phyloP scores from a whole-genome alignment of 2,888 invertebrate genomes.

The Congeria kusceri region DNA sequence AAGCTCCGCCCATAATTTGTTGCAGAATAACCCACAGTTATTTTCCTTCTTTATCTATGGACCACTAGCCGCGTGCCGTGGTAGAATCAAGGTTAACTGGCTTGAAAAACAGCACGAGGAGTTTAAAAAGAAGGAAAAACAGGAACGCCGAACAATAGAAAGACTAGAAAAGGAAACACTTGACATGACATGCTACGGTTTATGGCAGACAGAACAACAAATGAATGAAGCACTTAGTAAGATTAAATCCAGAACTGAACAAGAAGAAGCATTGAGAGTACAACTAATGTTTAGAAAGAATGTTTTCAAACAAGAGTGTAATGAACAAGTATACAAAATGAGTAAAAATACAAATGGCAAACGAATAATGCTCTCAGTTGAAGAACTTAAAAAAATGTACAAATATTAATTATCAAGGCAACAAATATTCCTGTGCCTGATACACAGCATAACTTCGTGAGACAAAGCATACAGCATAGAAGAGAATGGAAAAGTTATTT shows the following conservation, averaged over 20 bases:
- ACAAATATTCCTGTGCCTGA: conserved; percentile 11
- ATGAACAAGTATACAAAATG: neutral
- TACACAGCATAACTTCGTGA: neutral
- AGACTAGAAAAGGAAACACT: conserved; percentile 25
- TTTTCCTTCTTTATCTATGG: too few species aligned
- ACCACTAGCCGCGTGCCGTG: too few species aligned
- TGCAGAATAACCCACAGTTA: too few species aligned
- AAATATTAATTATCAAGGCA: conserved; percentile 6
- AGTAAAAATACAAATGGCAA: conserved; percentile 14
- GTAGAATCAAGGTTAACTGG: neutral
- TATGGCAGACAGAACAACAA: conserved; percentile 1
- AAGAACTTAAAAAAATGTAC: conserved; percentile 23
- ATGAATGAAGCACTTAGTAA: conserved; percentile 2
- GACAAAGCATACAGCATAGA: conserved; percentile 19
- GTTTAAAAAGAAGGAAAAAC: conserved; percentile 14
- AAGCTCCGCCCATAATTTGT: too few species aligned
- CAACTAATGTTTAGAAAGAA: conserved; percentile 29
- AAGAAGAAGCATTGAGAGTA: conserved; percentile 24
- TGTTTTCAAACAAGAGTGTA: conserved; percentile 19
- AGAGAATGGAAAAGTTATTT: conserved; percentile 15
- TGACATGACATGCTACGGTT: conserved; percentile 22
- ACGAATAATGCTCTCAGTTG: conserved; percentile 4
- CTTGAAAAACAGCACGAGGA: conserved; percentile 23
- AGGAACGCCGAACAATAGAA: conserved; percentile 17
- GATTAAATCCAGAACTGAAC: conserved; percentile 15